These are phyloP conservation scores for Chaetodon trifascialis DNA, from an alignment of 2,113 vertebrate species.

Conservation along the genomic window DNA sequence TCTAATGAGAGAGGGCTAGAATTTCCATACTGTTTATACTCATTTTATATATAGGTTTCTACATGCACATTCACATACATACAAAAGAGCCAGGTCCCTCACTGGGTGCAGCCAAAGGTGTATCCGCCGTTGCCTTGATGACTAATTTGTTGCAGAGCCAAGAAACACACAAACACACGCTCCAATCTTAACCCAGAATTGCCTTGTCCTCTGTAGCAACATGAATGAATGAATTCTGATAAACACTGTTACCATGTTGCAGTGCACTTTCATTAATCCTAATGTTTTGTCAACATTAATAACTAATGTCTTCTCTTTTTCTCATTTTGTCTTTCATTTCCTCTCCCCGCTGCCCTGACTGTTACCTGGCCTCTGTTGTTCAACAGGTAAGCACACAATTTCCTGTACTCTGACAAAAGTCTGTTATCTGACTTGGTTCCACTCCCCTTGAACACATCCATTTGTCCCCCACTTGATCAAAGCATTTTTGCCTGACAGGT, in stretches of 20 bases:
- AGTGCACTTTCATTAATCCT: neutral
- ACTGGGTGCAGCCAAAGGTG: conserved; percentile 15
- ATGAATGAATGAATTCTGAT: neutral
- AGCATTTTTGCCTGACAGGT: conserved; percentile 29
- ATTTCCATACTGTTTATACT: conserved; percentile 9
- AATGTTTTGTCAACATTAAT: conserved; percentile 5
- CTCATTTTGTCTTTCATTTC: conserved; percentile 62
- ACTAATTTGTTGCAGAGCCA: conserved; percentile 20
- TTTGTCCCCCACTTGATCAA: conserved; percentile 36
- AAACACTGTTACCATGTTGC: neutral
- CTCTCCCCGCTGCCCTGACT: conserved; percentile 39
- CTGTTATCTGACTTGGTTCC: conserved; percentile 28
- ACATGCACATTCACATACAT: neutral
- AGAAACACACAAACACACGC: conserved; percentile 2
- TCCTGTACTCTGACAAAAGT: conserved; percentile 46
- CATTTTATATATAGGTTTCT: neutral
- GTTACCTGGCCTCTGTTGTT: conserved; percentile 39
- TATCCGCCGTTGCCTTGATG: conserved; percentile 15
- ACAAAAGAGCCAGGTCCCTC: conserved; percentile 10
- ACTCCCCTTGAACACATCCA: conserved; percentile 8
- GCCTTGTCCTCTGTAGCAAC: neutral
- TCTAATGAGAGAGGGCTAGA: neutral
- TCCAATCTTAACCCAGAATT: neutral
- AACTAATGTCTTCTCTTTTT: conserved; percentile 40
- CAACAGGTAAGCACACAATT: conserved; percentile 76